Evolutionary conservation across 2,113 vertebrate species (phyloP).

Genomic region (Anser cygnoides): DNA sequence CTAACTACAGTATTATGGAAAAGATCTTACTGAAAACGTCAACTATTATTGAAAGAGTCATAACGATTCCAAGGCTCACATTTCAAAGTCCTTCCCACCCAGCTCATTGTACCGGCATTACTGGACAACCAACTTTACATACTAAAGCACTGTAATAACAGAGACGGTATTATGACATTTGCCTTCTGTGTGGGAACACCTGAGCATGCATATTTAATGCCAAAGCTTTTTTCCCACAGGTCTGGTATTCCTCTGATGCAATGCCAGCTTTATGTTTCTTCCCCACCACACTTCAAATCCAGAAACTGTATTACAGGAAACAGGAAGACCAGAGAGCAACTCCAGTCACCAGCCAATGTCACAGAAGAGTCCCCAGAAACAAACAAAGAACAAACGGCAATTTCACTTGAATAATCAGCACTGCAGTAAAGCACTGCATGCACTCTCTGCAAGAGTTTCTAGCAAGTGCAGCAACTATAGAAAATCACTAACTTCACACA

Average conservation of each 20-base stretch:
- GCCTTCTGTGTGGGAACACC: background rate
- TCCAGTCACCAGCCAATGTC: background rate
- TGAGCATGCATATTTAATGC: background rate
- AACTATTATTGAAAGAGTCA: background rate
- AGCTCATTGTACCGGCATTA: background rate
- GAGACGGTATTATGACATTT: background rate
- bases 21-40: background rate
- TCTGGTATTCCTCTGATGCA: background rate
- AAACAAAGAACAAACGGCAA: background rate
- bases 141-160: background rate
- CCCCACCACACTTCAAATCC: rapidly evolving
- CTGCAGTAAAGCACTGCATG: background rate
- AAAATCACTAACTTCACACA: background rate
- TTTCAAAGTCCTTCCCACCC: background rate
- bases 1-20: background rate
- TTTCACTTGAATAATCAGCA: background rate
- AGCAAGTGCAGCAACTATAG: background rate
- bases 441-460: background rate
- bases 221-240: background rate
- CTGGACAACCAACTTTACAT: background rate
- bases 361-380: background rate
- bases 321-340: background rate
- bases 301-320: background rate
- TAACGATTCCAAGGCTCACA: background rate
- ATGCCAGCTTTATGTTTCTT: background rate